These are phyloP conservation scores for Vidua chalybeata DNA, from an alignment of 2,113 vertebrate genomes.

Conservation along the genomic window DNA sequence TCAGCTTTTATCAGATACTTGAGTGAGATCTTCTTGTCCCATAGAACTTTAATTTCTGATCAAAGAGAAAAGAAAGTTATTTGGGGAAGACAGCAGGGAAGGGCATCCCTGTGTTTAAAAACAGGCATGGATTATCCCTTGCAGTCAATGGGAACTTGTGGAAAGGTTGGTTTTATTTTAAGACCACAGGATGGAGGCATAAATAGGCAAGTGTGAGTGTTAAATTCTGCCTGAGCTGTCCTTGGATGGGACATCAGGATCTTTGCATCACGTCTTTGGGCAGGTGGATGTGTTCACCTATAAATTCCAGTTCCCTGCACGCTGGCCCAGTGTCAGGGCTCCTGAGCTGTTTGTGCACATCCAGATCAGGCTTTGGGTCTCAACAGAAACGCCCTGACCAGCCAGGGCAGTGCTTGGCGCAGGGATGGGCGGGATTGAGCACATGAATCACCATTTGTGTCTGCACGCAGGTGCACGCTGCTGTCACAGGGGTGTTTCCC, in stretches of 20 bases:
- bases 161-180: background rate
- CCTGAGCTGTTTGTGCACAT: background rate
- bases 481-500: background rate
- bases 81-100: background rate
- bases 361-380: background rate
- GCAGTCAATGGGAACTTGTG: background rate
- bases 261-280: background rate
- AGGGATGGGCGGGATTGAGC: background rate
- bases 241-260: background rate
- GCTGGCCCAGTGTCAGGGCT: background rate
- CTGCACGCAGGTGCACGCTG: background rate
- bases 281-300: background rate
- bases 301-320: background rate
- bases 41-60: background rate
- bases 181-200: background rate
- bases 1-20: background rate
- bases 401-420: background rate
- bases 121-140: background rate
- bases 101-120: background rate
- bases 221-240: background rate
- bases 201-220: background rate
- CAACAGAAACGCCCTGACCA: background rate
- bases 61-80: background rate
- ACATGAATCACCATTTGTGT: background rate
- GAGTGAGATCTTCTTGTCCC: background rate